These are phyloP conservation scores for Antedon mediterranea DNA, from an alignment of 53 echinoderm and acorn worm species.

Conservation along the genomic window DNA sequence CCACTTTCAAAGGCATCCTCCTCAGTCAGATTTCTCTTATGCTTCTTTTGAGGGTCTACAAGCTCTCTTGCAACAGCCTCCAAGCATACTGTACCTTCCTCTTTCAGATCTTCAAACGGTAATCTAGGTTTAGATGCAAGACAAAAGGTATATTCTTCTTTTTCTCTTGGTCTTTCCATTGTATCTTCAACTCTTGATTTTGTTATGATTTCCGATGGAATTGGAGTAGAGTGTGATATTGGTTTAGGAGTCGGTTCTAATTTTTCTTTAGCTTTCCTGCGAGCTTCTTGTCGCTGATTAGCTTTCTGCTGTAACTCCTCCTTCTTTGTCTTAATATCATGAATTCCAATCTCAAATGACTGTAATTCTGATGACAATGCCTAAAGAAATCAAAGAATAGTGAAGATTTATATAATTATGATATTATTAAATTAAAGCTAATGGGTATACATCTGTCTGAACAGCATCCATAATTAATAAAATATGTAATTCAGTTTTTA, in stretches of 20 bases:
- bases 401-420: neutral
- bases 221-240: neutral
- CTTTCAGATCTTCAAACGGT: neutral
- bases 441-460: neutral
- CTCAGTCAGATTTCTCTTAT: neutral
- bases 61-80: neutral
- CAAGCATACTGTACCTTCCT: neutral
- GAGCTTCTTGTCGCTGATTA: constrained; percentile 29
- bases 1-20: neutral
- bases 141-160: neutral
- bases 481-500: too few relatives aligned
- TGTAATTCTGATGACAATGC: constrained; percentile 55
- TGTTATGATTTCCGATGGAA: constrained; percentile 3
- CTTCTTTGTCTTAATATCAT: constrained; percentile 53
- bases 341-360: constrained; percentile 61
- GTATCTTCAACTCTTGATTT: neutral
- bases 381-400: constrained; percentile 18
- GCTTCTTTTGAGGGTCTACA: neutral
- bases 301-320: constrained; percentile 54
- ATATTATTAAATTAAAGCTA: neutral
- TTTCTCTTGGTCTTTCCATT: neutral
- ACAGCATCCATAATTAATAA: too few relatives aligned
- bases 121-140: neutral
- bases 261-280: constrained; percentile 10
- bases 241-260: neutral